Evolutionary conservation across 2,113 vertebrate genomes (phyloP).

Genomic region (Cephalopholis sonnerati): DNA sequence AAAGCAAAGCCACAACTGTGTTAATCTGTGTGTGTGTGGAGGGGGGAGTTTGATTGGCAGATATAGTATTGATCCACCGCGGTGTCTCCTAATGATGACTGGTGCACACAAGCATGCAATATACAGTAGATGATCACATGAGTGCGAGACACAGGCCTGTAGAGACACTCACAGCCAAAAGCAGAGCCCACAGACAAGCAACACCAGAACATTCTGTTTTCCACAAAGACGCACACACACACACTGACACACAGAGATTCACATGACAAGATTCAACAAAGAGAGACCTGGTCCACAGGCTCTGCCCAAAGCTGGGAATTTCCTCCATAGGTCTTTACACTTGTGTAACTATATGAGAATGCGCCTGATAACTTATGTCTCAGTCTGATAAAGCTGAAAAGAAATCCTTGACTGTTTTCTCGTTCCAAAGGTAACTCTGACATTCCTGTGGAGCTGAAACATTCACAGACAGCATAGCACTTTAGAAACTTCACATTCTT

Average conservation of each 20-base stretch:
- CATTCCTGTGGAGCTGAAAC: slow-evolving; percentile 61
- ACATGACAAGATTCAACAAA: slow-evolving; percentile 10
- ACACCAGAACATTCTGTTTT: not conserved
- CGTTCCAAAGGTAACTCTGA: slow-evolving; percentile 22
- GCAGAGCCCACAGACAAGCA: slow-evolving; percentile 14
- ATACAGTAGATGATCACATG: slow-evolving; percentile 12
- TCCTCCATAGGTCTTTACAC: not conserved
- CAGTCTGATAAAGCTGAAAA: slow-evolving; percentile 28
- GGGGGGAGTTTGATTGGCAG: slow-evolving; percentile 30
- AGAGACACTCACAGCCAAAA: slow-evolving; percentile 17
- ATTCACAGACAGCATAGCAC: slow-evolving; percentile 59
- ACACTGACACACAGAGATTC: slow-evolving; percentile 4
- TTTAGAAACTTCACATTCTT: slow-evolving; percentile 15
- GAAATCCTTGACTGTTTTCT: slow-evolving; percentile 29
- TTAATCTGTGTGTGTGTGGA: not conserved
- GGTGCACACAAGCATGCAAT: slow-evolving; percentile 18
- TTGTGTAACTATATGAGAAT: slow-evolving; percentile 37
- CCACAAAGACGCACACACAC: slow-evolving; percentile 11
- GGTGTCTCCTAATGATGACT: slow-evolving; percentile 17
- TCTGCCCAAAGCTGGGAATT: slow-evolving; percentile 3
- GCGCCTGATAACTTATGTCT: slow-evolving; percentile 27
- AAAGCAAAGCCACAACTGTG: not conserved
- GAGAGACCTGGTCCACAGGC: not conserved
- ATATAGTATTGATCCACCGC: slow-evolving; percentile 19
- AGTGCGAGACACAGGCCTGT: slow-evolving; percentile 3